Evolutionary conservation across 2,113 vertebrate species (phyloP).

Genomic region (Mormyrus iriodes): DNA sequence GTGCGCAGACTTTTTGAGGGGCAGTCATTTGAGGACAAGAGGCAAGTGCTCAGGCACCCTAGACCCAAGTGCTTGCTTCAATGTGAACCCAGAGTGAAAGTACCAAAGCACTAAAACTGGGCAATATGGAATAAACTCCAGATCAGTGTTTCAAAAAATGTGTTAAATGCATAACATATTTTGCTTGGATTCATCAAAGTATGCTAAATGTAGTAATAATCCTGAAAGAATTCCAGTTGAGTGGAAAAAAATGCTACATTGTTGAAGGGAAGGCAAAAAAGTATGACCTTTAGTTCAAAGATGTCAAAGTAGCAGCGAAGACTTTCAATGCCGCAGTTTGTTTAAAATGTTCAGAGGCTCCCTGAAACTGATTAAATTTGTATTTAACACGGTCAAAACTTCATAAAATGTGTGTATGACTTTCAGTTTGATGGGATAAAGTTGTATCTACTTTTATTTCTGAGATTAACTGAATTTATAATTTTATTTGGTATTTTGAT

Average conservation of each 20-base stretch:
- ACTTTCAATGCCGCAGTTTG: not conserved
- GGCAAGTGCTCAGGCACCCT: not conserved
- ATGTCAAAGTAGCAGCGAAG: not conserved
- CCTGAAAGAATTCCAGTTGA: not conserved
- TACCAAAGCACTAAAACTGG: not conserved
- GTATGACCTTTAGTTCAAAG: not conserved
- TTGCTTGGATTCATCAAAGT: not conserved
- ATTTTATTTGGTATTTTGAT: conserved; percentile 19
- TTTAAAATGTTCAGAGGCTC: not conserved
- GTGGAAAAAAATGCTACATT: not conserved
- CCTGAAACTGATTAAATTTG: not conserved
- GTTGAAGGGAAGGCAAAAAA: conserved; percentile 19
- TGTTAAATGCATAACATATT: not conserved
- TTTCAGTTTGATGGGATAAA: not conserved
- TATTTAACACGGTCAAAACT: not conserved
- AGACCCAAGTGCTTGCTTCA: not conserved
- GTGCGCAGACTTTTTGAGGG: not conserved
- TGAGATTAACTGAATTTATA: conserved; percentile 7
- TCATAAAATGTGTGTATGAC: not conserved
- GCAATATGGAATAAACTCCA: not conserved
- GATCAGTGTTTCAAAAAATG: not conserved
- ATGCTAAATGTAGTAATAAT: not conserved
- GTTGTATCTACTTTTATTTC: conserved; percentile 2
- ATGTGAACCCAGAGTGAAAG: not conserved
- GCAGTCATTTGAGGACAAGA: not conserved